Conservation (phyloP, 2,113 vertebrate species). For the Paradisaea rubra region DNA sequence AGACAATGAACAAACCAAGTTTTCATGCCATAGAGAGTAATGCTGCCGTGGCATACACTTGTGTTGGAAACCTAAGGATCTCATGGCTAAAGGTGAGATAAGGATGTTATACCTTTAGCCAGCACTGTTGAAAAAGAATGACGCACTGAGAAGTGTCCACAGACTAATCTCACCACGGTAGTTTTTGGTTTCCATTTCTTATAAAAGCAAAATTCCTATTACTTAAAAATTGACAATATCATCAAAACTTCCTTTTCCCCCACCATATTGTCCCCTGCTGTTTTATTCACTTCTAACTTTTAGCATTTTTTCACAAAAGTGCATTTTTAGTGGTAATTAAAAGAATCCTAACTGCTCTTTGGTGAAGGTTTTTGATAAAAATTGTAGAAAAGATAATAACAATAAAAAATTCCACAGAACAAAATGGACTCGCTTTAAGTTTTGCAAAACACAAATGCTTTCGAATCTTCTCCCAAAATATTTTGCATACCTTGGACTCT, state of each 20-base stretch:
- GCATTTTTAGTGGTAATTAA: neutral
- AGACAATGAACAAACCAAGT: neutral
- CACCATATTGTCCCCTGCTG: neutral
- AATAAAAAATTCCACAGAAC: neutral
- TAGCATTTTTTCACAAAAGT: neutral
- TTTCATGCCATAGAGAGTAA: neutral
- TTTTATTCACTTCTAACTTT: neutral
- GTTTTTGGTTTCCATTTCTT: neutral
- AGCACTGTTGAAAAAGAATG: neutral
- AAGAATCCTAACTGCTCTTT: neutral
- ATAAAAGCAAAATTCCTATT: neutral
- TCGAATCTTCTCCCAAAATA: neutral
- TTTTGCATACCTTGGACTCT: neutral
- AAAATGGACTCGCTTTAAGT: neutral
- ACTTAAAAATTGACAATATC: neutral
- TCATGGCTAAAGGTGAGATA: neutral
- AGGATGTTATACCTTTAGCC: neutral
- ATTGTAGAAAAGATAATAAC: neutral
- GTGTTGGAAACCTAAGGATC: neutral
- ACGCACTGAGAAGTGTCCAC: neutral
- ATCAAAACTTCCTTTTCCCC: rapidly evolving
- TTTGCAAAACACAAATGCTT: neutral
- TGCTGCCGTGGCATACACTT: neutral
- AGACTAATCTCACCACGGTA: neutral
- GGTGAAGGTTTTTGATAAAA: neutral